phyloP scores from a whole-genome alignment of 1,140 invertebrate genomes.

The Centruroides vittatus region DNA sequence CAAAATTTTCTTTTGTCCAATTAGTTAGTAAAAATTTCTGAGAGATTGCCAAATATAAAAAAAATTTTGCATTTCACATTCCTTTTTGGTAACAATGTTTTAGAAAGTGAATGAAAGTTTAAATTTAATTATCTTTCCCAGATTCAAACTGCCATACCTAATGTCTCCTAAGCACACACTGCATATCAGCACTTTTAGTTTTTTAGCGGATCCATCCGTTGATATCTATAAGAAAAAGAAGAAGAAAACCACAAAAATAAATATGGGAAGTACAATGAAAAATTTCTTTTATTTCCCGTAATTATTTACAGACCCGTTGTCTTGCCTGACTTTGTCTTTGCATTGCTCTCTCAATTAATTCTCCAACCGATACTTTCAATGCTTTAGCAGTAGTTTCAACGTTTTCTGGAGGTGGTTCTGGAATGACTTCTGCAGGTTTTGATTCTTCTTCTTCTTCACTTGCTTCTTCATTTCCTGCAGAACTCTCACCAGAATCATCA shows the following conservation, averaged over 20 bases:
- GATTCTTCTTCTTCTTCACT: conserved; percentile 9
- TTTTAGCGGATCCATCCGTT: conserved; percentile 8
- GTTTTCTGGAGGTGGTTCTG: not conserved
- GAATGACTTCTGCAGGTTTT: not conserved
- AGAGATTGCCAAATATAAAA: too few species aligned
- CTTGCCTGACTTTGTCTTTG: conserved; percentile 22
- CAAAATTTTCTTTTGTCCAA: too few species aligned
- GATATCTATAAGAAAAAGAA: not conserved
- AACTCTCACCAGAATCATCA: conserved; percentile 13
- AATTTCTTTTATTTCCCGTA: not conserved
- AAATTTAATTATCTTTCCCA: too few species aligned
- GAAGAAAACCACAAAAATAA: not conserved
- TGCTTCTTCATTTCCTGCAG: conserved; percentile 14
- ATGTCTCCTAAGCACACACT: conserved; percentile 79
- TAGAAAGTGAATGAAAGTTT: too few species aligned
- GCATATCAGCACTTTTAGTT: conserved; percentile 54
- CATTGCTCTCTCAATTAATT: conserved; percentile 38
- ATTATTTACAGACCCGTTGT: conserved; percentile 20
- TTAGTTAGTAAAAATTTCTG: too few species aligned
- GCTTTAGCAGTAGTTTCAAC: conserved; percentile 1
- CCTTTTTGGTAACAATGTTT: too few species aligned
- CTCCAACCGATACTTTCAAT: conserved; percentile 29
- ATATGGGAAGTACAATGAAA: not conserved
- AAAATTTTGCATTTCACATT: too few species aligned
- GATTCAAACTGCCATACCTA: conserved; percentile 20